These are phyloP conservation scores for Melanerpes formicivorus DNA, from an alignment of 2,113 vertebrate genomes.

Conservation along the genomic window DNA sequence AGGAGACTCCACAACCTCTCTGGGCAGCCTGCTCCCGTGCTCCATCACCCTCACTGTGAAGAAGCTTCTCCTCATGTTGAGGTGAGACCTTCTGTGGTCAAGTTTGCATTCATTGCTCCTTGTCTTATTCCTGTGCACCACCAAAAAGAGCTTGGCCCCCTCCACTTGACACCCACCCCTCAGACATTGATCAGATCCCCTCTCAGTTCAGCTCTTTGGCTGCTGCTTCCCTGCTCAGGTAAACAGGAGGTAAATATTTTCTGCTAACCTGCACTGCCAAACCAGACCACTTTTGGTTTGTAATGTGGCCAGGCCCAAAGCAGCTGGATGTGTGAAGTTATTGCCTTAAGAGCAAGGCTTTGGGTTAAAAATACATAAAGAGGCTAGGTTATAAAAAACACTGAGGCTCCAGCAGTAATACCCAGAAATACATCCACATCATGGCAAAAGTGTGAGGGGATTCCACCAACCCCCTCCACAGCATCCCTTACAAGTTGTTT, in stretches of 20 bases:
- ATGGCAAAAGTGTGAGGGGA: neutral
- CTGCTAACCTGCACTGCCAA: neutral
- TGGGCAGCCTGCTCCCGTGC: too few species aligned
- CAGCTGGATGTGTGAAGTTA: neutral
- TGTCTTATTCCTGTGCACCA: too few species aligned
- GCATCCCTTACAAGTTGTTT: neutral
- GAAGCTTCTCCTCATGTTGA: too few species aligned
- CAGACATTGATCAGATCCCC: too few species aligned
- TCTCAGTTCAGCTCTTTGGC: neutral
- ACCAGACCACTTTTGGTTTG: neutral
- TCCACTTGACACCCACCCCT: too few species aligned
- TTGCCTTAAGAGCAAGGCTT: neutral
- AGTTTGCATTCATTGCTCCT: too few species aligned
- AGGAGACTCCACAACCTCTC: too few species aligned
- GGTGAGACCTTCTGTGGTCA: too few species aligned
- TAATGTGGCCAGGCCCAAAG: neutral
- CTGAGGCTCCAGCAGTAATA: neutral
- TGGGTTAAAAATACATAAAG: neutral
- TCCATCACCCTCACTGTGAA: too few species aligned
- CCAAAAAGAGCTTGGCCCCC: too few species aligned
- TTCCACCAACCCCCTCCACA: neutral
- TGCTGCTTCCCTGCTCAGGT: neutral
- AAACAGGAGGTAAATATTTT: neutral
- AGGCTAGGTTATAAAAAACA: neutral
- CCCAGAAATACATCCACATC: fast-evolving